Base-by-base conservation (phyloP, 2,113 vertebrate species). In the Vombatus ursinus region DNA sequence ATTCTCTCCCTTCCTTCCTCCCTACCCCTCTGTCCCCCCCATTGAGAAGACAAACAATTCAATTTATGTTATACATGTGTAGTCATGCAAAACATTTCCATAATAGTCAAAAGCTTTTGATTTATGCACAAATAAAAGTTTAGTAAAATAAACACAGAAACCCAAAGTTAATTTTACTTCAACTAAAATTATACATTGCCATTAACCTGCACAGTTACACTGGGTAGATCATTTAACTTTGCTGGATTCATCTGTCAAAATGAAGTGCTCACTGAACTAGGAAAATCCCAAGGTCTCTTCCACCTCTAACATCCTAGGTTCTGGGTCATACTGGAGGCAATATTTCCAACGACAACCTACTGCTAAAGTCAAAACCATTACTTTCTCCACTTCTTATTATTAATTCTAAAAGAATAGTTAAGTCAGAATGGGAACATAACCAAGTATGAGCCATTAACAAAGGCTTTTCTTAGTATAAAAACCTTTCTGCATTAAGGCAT, bases 131-230 rank as follows among this genome's bases (percentile, higher is more conserved):
- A 25, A 77, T 84, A 19, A 28, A 93, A 77, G 11, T 77, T 77
- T 19, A 77, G 16, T n/a, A 77, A 77, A 84, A 84, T 44, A 84
- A 23, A 53, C 93, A 96, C 0, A 96, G 54, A 28, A 0, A 93
- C 11, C 48, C 52, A 92, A 97, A 95, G 22, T 57, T 94, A 96
- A 77, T 94, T 50, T 93, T 8, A 94, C 90, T 96, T 95, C 96
- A 97, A 95, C 3, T 90, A 96, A 52, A 94, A 9, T 44, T 23
- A 44, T 7, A 77, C n/a, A 77, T 77, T 77, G 37, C 25, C 61
- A 37, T 19, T 77, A 77, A n/a, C 16, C 31, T 23, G 37, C 19
- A 84, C 16, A 8, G 19, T 84, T 84, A 44, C 2, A 8, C 7
- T 44, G 1, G 68, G 2, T 44, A 22, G 37, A 22, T 44, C 37